Percentiles rank a stretch among this genome's conserved stretches.
phyloP scores from a whole-genome alignment of 2,888 invertebrate genomes.

The Ochropacha duplaris region DNA sequence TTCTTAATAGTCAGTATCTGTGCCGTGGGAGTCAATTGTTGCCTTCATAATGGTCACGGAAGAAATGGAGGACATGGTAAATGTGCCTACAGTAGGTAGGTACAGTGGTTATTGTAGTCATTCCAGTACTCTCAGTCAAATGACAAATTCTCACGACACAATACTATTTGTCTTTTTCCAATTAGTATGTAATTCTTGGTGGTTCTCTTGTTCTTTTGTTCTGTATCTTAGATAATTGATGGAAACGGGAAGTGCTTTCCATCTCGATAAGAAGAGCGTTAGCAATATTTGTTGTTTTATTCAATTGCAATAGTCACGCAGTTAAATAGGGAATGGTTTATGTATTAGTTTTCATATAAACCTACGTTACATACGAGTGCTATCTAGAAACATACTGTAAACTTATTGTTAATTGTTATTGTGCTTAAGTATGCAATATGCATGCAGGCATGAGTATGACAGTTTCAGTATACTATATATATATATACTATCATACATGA shows the following conservation, averaged over 20 bases:
- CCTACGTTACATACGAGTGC: not conserved
- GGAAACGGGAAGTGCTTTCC: conserved; percentile 1
- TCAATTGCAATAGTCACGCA: not conserved
- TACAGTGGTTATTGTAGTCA: not conserved
- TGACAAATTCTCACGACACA: conserved; percentile 4
- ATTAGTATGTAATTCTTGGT: not conserved
- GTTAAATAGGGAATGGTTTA: too few relatives aligned
- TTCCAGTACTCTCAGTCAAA: not conserved
- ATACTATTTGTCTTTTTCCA: not conserved
- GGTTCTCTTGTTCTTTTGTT: not conserved
- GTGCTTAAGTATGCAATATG: not conserved
- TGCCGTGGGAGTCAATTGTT: conserved; percentile 54
- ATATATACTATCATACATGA: too few relatives aligned
- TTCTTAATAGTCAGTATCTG: conserved; percentile 20
- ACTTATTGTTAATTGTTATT: not conserved
- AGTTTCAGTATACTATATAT: not conserved
- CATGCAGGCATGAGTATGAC: not conserved
- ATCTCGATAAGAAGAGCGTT: not conserved
- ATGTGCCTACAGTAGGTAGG: not conserved
- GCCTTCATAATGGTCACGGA: conserved; percentile 37
- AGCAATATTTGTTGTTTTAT: not conserved
- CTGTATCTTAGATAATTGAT: not conserved
- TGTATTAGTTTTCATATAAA: not conserved
- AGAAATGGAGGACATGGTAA: conserved; percentile 38
- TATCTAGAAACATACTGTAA: too few relatives aligned